These are phyloP conservation scores for Parnassius orleans DNA, from an alignment of 2,888 invertebrate species.

Conservation along the genomic window DNA sequence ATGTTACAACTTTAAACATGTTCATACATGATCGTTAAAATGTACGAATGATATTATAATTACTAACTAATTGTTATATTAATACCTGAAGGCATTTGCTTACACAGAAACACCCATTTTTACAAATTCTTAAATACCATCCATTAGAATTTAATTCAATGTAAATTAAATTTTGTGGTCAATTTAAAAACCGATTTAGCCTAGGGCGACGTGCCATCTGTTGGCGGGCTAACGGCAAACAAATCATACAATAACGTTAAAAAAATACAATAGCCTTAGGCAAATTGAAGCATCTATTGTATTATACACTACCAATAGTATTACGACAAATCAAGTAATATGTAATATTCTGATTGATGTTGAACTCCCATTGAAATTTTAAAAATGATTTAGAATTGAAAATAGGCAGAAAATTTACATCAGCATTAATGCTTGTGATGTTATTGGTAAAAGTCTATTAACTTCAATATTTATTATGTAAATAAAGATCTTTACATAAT, in stretches of 20 bases:
- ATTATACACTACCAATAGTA: conserved; percentile 17
- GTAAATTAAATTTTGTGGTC: conserved; percentile 72
- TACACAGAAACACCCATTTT: conserved; percentile 10
- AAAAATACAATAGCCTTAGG: conserved; percentile 50
- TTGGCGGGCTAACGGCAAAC: conserved; percentile 40
- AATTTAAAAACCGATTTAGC: conserved; percentile 47
- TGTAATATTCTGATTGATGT: conserved; percentile 8
- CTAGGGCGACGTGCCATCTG: conserved; percentile 64
- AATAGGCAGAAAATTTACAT: too few relatives aligned
- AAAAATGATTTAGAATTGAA: neutral
- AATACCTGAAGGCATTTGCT: too few relatives aligned
- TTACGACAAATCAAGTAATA: conserved; percentile 11
- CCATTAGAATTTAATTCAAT: conserved; percentile 46
- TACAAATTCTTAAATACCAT: conserved; percentile 29
- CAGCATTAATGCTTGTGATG: too few relatives aligned
- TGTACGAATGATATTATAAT: too few relatives aligned
- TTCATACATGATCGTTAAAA: too few relatives aligned
- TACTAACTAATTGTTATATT: too few relatives aligned
- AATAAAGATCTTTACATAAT: too few relatives aligned
- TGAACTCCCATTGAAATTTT: conserved; percentile 7
- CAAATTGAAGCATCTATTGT: conserved; percentile 35
- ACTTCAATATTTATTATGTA: too few relatives aligned
- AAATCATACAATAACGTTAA: conserved; percentile 38
- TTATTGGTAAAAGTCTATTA: too few relatives aligned
- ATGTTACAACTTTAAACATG: too few relatives aligned